Base-by-base conservation (phyloP, 2,888 invertebrate species). In the Parapristionchus giblindavisi region DNA sequence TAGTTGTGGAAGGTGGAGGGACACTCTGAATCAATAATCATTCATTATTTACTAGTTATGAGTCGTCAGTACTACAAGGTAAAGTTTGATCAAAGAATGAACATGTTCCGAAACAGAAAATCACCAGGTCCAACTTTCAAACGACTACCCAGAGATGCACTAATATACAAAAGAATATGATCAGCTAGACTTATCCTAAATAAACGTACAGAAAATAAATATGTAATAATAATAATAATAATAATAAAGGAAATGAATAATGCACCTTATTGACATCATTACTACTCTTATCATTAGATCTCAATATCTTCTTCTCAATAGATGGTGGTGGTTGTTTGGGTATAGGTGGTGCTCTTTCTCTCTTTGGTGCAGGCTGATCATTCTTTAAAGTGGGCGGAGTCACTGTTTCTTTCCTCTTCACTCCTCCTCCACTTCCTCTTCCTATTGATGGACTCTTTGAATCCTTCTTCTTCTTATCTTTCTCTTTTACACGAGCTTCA, bases 401-500 rank as follows among this genome's bases (percentile, higher is more conserved):
- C 48, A 17, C 17, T 56, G 14, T 56, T 27, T 24, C 27, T 8
- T 8, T 56, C 56, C 8, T 8, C 14, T 11, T 24, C 56, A n/a
- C n/a, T n/a, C n/a, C n/a, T n/a, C n/a, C n/a, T n/a, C n/a, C n/a
- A n/a, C n/a, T n/a, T n/a, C n/a, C n/a, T n/a, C n/a, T n/a, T n/a
- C n/a, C n/a, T n/a, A n/a, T n/a, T n/a, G n/a, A n/a, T n/a, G n/a
- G n/a, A n/a, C n/a, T n/a, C n/a, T n/a, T n/a, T n/a, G n/a, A n/a
- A n/a, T 56, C 56, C 27, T 56, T 56, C 56, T 56, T 27, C 11
- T 17, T 27, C 27, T 56, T 56, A 8, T 24, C 17, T 27, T 65
- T 65, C 29, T 65, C 65, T 27, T 54, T 56, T 32, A 71, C n/a
- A 21, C 70, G 54, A 48, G 38, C 40, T 5, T 27, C 56, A 2